Conservation (phyloP, 1,140 invertebrate species). For the Lysiphlebus fabarum region DNA sequence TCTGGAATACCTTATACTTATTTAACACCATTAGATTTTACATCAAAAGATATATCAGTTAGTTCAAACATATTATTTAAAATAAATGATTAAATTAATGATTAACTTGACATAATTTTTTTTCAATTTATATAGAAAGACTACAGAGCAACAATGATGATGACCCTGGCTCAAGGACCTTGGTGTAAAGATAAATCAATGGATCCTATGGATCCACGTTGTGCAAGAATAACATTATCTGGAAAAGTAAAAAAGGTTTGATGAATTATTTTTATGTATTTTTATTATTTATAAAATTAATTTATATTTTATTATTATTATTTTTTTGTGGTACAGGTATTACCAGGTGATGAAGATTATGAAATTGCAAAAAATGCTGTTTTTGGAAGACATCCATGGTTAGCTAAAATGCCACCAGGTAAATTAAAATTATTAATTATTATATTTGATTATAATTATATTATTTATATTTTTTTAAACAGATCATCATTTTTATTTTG, state of each 20-base stretch:
- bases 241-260: constrained; percentile 67
- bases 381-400: constrained; percentile 68
- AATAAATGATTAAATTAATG: not conserved
- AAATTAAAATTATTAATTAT: constrained; percentile 21
- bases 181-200: constrained; percentile 63
- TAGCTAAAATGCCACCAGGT: constrained; percentile 63
- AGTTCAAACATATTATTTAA: constrained; percentile 26
- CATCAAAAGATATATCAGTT: constrained; percentile 69
- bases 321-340: constrained; percentile 55
- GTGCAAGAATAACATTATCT: constrained; percentile 69
- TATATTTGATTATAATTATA: not conserved
- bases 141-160: constrained; percentile 64
- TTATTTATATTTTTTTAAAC: constrained; percentile 26
- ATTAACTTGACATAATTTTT: too few relatives aligned
- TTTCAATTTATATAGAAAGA: constrained; percentile 55
- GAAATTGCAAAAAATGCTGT: constrained; percentile 62
- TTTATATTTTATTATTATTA: constrained; percentile 24
- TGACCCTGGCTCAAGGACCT: constrained; percentile 65
- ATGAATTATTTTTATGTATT: constrained; percentile 6
- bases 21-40: constrained; percentile 72
- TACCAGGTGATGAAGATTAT: constrained; percentile 59
- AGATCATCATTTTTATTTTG: constrained; percentile 75
- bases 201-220: constrained; percentile 79
- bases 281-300: constrained; percentile 18
- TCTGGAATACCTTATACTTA: constrained; percentile 76